Evolutionary conservation across 2,888 invertebrate species (phyloP), one percentile per base, ranked within the genome.

Genomic region (Acanthopleura granulata): DNA sequence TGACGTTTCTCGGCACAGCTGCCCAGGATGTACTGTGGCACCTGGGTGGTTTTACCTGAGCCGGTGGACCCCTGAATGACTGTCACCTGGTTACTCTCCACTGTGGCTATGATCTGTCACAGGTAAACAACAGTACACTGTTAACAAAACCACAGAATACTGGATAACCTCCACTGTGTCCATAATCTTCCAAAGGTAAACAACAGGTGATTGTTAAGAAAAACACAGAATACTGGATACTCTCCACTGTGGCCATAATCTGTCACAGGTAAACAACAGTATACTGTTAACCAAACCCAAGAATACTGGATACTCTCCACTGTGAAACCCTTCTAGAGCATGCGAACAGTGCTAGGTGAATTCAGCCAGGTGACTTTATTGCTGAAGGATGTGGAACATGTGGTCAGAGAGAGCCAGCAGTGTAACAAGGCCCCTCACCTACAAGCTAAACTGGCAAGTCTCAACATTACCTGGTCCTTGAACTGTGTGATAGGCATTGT

Each of bases 61-160:
- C 99, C 99, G 0, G 99, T 98, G 0, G 95, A 94, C 0, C 98
- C 98, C 91, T 97, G 94, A 69, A 99, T 93, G 16, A 99, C 93
- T 0, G 95, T 93, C 0, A 97, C 95, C 74, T 94, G 93, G 88
- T 94, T 94, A 0, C 96, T 95, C 83, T 96, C 95, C 77, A 98
- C 93, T 72, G 93, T 92, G 3, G 92, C 90, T 1, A 97, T 81
- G 74, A 98, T 95, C 93, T 95, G 85, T 12, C 78, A 78, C 30
- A 92, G 96, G 25, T 72, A 22, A 49, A 22, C 40, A 72, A 71
- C 25, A 71, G n/a, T 1, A 50, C 30, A 79, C 0, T 73, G 18
- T 29, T 71, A 62, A 49, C 9, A 40, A 12, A 49, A 49, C 11
- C 12, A 15, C 22, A 72, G 4, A 40, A 40, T 40, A 40, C 40